Evolutionary conservation across 2,113 vertebrate species (phyloP), one percentile per base, ranked within the genome.

Genomic region (Lophura nycthemera): DNA sequence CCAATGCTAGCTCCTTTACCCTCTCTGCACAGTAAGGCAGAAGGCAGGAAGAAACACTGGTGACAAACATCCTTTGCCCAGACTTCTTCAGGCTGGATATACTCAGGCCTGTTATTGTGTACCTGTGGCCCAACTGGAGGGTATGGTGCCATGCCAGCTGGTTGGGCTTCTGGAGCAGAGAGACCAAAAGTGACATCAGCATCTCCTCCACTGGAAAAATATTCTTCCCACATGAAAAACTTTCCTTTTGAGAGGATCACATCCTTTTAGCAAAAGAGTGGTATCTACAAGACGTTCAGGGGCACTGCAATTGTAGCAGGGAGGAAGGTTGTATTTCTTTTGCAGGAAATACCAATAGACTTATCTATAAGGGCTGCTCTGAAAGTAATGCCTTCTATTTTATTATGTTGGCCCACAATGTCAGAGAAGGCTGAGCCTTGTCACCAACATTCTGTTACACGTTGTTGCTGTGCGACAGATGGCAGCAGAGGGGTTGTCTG

Each of bases 91-190:
- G 82, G 52, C 89, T 94, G 82, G 98, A 98, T 83, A 97, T 84
- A 24, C 95, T 97, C 85, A 99, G 92, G 30, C 47, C 95, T 7
- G 98, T 98, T 89, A 99, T 54, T 79, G 97, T 97, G 95, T 98
- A 98, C 4, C 40, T 64, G 69, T 94, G 94, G 27, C 98, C 98
- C 14, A 98, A 78, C 80, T 82, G 86, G 81, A 98, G 71, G 86
- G 94, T 93, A 81, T 65, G 96, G 63, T 85, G 92, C 98, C 98
- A 99, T 80, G 89, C 96, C 92, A 98, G 74, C 79, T 96, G 97
- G 87, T 89, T 93, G 40, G 88, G 63, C 38, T 98, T 97, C 98
- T 99, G 80, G 42, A 89, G n/a, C 17, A 93, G 30, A 88, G 48
- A 92, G 89, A 93, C 4, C 45, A 89, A 71, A 85, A 80, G 30